Base-by-base conservation (phyloP, 2,888 invertebrate species). In the Catocala sponsa region DNA sequence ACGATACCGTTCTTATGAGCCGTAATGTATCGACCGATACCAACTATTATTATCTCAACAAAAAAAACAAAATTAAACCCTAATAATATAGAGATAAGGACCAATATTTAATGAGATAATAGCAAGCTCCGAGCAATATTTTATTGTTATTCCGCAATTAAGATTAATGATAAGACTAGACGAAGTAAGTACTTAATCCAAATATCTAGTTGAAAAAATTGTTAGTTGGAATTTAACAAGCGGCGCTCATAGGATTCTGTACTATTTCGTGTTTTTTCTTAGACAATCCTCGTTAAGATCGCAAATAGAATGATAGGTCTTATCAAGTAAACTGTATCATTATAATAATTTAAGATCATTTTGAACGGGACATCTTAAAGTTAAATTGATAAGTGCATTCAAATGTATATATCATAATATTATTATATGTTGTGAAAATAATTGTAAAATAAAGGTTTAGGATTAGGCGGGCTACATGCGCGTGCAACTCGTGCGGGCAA, bases 111-210 rank as follows among this genome's bases (percentile, higher is more conserved):
- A 79, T 72, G 76, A 76, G 68, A 72, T 72, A 67, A 74, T 65
- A 70, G 67, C 76, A 80, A 85, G 80, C 85, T 87, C 82, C 76
- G 75, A 85, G 89, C 89, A 88, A 92, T 92, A 93, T 92, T 92
- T 94, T 94, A 94, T 93, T 92, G 91, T 92, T 91, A 93, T 92
- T 92, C 92, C 79, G 88, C 94, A 93, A 94, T 94, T 94, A 94
- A 94, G 94, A 94, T 94, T 92, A 91, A 94, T 94, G 94, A 94
- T 94, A 94, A 94, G 88, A 88, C 87, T 91, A 87, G 89, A 89
- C 86, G 87, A 83, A 90, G 86, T 92, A 92, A 93, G 93, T 92
- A 91, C 92, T 94, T 92, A 94, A 92, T 94, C 88, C 91, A 90
- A 92, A 91, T 89, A 92, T 90, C 91, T 89, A 88, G 91, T 92